phyloP scores from a whole-genome alignment of 2,113 vertebrate genomes.

The Xenopus tropicalis region UCB_Xtro_10.0 CM004448.2:45163001-45163500 shows the following conservation, averaged over 20 bases:
- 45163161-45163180: too few species aligned
- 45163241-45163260: slow-evolving; percentile 28
- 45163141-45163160: too few species aligned
- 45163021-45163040: too few species aligned
- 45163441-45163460: slow-evolving; percentile 55
- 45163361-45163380: slow-evolving; percentile 63
- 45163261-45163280: slow-evolving; percentile 51
- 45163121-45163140: too few species aligned
- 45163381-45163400: slow-evolving; percentile 65
- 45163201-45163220: too few species aligned
- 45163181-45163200: too few species aligned
- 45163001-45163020: too few species aligned
- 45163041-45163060: too few species aligned
- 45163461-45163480: slow-evolving; percentile 53
- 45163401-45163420: slow-evolving; percentile 62
- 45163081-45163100: too few species aligned
- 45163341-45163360: slow-evolving; percentile 62
- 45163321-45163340: slow-evolving; percentile 69
- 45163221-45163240: too few species aligned
- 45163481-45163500: slow-evolving; percentile 58
- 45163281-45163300: slow-evolving; percentile 55
- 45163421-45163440: slow-evolving; percentile 59
- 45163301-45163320: slow-evolving; percentile 66
- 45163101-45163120: too few species aligned
- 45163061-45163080: too few species aligned